Base-by-base conservation (phyloP, 2,888 invertebrate genomes). In the Cylloceria caligata region DNA sequence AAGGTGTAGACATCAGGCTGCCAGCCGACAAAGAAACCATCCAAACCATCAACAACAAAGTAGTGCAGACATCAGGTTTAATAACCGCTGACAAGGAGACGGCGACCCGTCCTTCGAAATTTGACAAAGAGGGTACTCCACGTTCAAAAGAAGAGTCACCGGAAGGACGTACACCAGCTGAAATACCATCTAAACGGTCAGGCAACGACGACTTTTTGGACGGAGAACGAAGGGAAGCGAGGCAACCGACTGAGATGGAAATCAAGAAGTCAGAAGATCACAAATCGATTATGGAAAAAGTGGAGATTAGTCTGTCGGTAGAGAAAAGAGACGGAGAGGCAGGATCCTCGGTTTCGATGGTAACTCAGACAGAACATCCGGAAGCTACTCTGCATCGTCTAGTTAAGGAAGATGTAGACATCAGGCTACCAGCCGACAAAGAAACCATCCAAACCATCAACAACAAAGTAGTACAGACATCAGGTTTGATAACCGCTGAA, bases 221-320 rank as follows among this genome's bases (percentile, higher is more conserved):
- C 3, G 60, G 67, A 42, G 76, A 72, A 24, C 73, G 69, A 34
- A 34, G 39, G 9, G 21, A 52, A 11, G 64, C 57, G 6, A 7
- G 34, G 9, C 21, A 45, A 16, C 57, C 42, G 3, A 52, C 19
- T 9, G 57, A 68, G 19, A 36, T n/a, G 21, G 67, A 77, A 62
- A 47, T 16, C 9, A 36, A 60, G 30, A 81, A 62, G 16, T 67
- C 75, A 5, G 73, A 79, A 13, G 73, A 79, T 45, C 65, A 65
- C 49, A 83, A 83, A 77, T 71, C 88, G 2, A 77, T 88, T 1
- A 85, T 88, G 45, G 88, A 90, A 47, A 91, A 89, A 80, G 88
- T 92, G 5, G 92, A 92, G 72, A 92, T 92, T 78, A 87, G 87
- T 30, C 80, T 92, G 75, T 89, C 89, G 2, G 88, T 92, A 3